Evolutionary conservation across 2,797 vertebrate species (phyloP).

Genomic region (Lithobates pipiens): DNA sequence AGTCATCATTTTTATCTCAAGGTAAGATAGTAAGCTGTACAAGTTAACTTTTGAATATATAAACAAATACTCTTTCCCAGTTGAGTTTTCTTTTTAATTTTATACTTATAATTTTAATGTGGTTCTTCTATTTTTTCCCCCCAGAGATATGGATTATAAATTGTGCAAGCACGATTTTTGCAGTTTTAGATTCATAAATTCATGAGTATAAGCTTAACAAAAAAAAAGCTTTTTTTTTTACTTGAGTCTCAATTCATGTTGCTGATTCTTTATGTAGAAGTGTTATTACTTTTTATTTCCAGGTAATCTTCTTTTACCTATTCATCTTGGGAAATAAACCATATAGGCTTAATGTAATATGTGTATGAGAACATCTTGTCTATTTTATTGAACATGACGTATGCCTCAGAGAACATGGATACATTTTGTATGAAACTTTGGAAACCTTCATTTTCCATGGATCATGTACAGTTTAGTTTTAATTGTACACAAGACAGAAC

Average conservation of each 20-base stretch:
- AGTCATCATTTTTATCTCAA: slow-evolving; percentile 2
- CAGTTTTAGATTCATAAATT: slow-evolving; percentile 20
- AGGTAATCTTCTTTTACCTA: background rate
- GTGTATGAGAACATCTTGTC: background rate
- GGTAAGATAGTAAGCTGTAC: background rate
- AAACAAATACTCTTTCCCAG: background rate
- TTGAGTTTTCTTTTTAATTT: background rate
- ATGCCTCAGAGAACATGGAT: background rate
- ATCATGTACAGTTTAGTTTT: background rate
- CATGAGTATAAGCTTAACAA: background rate
- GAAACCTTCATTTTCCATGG: background rate
- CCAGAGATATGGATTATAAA: background rate
- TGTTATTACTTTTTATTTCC: background rate
- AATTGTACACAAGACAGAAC: background rate
- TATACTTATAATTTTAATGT: background rate
- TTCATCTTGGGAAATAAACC: background rate
- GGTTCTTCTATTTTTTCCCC: background rate
- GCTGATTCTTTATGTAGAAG: background rate
- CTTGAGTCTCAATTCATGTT: background rate
- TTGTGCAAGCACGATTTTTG: background rate
- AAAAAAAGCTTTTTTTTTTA: background rate
- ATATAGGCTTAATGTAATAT: background rate
- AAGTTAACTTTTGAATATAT: slow-evolving; percentile 8
- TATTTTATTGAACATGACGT: background rate
- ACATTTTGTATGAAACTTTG: background rate